Base-by-base conservation (phyloP, 2,797 vertebrate genomes). In the Dromococcyx pavoninus region DNA sequence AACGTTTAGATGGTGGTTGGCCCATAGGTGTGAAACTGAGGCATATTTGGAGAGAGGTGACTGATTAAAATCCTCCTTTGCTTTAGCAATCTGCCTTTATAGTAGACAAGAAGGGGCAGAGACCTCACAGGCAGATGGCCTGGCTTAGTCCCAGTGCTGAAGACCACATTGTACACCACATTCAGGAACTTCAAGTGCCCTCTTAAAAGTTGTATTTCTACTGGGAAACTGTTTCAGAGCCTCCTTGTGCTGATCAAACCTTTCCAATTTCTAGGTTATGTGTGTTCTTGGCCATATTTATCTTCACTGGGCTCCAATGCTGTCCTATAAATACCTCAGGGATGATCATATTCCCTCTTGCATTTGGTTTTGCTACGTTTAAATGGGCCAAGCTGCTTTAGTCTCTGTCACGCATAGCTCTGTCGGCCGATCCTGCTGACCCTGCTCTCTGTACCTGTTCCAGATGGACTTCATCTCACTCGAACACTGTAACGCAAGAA, bases 301-400 rank as follows among this genome's bases (percentile, higher is more conserved):
- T 95, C 83, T 95, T 41, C 27, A n/a, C 77, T 87, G 92, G 80
- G 57, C 83, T 94, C 80, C 67, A 41, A 3, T 73, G 88, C 71
- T 70, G 80, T 79, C 95, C 94, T 95, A 96, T 95, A 96, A 96
- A 95, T 96, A 93, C 92, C 81, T 89, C 6, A 0, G 93, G 90
- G 88, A 92, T 48, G 39, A 85, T 93, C 35, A 35, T 94, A 92
- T 92, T 96, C 90, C 80, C 88, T 93, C 83, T 87, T 95, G 93
- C 64, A 64, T 95, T 93, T 61, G 84, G 72, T 76, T 93, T 80
- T 95, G 81, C 75, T 88, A 41, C 13, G 61, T 89, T 95, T 95
- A 95, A 96, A 48, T 92, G 94, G 92, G 93, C 84, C 96, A 95
- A 77, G 72, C 86, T 88, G 77, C 84, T 94, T 91, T 71, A 92